Evolutionary conservation across 2,888 invertebrate species (phyloP).

Genomic region (Agrotis clavis): DNA sequence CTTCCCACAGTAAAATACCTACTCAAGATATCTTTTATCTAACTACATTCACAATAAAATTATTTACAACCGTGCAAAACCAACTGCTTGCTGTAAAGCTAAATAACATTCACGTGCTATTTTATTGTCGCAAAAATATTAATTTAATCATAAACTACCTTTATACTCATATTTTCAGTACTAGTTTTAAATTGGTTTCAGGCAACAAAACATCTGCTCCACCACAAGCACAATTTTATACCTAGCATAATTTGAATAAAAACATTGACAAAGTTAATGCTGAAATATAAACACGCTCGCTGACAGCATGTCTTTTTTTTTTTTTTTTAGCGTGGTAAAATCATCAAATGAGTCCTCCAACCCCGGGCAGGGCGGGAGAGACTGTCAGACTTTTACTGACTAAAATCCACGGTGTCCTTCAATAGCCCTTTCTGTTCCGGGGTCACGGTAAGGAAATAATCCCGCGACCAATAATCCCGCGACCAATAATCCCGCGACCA

Average conservation of each 20-base stretch:
- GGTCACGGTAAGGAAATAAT: too few relatives aligned
- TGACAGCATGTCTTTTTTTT: too few relatives aligned
- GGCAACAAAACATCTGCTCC: constrained; percentile 5
- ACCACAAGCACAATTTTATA: neutral
- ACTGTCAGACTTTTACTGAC: too few relatives aligned
- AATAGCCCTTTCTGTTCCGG: too few relatives aligned
- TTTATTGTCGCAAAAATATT: neutral
- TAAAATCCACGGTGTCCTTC: too few relatives aligned
- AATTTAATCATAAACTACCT: neutral
- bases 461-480: too few relatives aligned
- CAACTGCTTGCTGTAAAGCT: neutral
- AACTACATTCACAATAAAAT: neutral
- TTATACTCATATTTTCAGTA: neutral
- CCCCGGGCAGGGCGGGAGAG: too few relatives aligned
- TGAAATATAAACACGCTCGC: constrained; percentile 3
- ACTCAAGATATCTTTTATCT: neutral
- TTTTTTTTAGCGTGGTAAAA: too few relatives aligned
- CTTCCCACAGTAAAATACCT: neutral
- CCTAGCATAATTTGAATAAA: constrained; percentile 7
- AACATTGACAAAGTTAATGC: constrained; percentile 5
- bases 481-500: too few relatives aligned
- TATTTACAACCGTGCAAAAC: constrained; percentile 4
- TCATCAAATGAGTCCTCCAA: too few relatives aligned
- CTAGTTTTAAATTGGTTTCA: neutral
- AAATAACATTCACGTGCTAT: neutral